Evolutionary conservation across 2,888 invertebrate genomes (phyloP).

Genomic region (Criorhina ranunculi): DNA sequence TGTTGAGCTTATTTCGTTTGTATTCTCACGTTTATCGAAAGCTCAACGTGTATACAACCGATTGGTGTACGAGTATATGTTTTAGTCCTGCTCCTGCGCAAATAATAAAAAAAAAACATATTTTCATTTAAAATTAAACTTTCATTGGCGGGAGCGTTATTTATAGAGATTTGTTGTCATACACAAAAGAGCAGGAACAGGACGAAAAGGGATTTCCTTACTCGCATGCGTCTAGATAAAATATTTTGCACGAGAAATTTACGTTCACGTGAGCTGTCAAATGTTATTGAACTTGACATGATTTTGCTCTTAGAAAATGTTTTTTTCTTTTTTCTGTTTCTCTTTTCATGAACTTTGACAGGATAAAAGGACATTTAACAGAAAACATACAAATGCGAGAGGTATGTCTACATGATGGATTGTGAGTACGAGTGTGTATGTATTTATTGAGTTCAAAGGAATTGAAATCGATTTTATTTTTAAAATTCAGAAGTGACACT

Average conservation of each 20-base stretch:
- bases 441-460: not conserved
- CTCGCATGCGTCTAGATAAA: constrained; percentile 31
- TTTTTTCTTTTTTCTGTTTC: not conserved
- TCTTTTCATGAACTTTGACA: constrained; percentile 23
- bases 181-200: constrained; percentile 23
- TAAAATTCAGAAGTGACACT: too few species aligned
- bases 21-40: not conserved
- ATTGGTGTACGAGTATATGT: not conserved
- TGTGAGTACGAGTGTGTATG: not conserved
- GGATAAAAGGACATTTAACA: constrained; percentile 8
- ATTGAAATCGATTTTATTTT: too few species aligned
- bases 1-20: constrained; percentile 5
- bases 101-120: too few species aligned
- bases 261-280: constrained; percentile 65
- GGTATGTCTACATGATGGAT: too few species aligned
- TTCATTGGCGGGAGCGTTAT: constrained; percentile 61
- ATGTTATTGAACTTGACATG: constrained; percentile 73
- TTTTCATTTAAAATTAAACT: constrained; percentile 37
- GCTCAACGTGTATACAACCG: too few species aligned
- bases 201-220: not conserved
- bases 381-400: not conserved
- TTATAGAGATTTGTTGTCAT: constrained; percentile 59
- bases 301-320: constrained; percentile 49
- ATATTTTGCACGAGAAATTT: constrained; percentile 47
- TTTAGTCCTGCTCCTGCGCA: constrained; percentile 54